Conservation (phyloP, 2,113 vertebrate genomes). For the Seriola dumerili region DNA sequence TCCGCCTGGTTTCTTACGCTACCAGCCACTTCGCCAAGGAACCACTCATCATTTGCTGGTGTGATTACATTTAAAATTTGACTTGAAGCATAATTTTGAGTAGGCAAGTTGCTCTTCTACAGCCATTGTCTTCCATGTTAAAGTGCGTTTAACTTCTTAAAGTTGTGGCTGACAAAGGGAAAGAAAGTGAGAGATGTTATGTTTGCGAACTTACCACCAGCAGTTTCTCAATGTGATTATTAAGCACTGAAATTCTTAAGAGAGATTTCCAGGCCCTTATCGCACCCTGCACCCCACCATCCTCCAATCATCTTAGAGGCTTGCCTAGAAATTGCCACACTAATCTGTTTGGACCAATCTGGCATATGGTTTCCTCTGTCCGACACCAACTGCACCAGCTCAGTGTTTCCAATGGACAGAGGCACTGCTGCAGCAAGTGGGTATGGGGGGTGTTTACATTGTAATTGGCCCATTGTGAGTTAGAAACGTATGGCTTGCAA, state of each 20-base stretch:
- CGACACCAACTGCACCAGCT: slow-evolving; percentile 17
- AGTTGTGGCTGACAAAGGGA: not conserved
- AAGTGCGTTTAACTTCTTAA: too few relatives aligned
- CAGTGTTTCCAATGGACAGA: slow-evolving; percentile 31
- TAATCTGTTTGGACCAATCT: slow-evolving; percentile 73
- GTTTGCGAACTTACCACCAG: not conserved
- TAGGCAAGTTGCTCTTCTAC: too few relatives aligned
- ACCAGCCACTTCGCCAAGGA: not conserved
- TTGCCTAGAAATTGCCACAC: slow-evolving; percentile 49
- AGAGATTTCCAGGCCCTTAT: slow-evolving; percentile 48
- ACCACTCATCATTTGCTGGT: not conserved
- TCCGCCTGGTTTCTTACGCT: not conserved
- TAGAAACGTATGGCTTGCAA: slow-evolving; percentile 71
- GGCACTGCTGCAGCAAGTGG: slow-evolving; percentile 16
- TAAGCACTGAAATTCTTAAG: slow-evolving; percentile 45
- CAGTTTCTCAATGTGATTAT: slow-evolving; percentile 24
- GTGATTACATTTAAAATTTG: not conserved
- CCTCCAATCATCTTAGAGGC: slow-evolving; percentile 64
- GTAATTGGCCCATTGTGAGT: slow-evolving; percentile 67
- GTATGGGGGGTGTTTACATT: slow-evolving; percentile 30
- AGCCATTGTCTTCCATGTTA: not conserved
- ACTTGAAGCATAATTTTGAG: not conserved
- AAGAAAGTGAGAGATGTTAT: slow-evolving; percentile 30
- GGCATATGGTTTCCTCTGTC: slow-evolving; percentile 65
- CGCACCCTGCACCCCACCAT: slow-evolving; percentile 28